phyloP scores from a whole-genome alignment of 2,113 vertebrate genomes.

The Acrocephalus arundinaceus region DNA sequence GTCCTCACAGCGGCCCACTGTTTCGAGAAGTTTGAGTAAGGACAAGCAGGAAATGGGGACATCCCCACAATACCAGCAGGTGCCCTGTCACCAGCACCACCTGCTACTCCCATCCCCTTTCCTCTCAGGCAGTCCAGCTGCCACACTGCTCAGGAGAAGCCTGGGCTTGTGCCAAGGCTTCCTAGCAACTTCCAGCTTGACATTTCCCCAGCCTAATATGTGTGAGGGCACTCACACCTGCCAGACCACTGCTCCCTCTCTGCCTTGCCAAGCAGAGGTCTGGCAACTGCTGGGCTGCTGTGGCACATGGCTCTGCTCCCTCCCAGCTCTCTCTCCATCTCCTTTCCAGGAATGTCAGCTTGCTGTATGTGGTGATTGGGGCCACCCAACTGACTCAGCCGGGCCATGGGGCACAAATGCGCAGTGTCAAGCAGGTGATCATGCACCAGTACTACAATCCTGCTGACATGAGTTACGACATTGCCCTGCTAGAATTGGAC shows the following conservation, averaged over 20 bases:
- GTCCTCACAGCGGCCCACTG: slow-evolving; percentile 41
- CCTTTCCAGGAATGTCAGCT: neutral
- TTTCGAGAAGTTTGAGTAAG: neutral
- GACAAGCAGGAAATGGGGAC: fast-evolving
- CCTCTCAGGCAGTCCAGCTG: neutral
- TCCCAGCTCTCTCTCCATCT: neutral
- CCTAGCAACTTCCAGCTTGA: neutral
- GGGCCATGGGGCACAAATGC: neutral
- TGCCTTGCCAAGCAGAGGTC: neutral
- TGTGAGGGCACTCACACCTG: neutral
- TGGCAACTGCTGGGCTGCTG: neutral
- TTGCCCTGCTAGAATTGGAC: slow-evolving; percentile 3
- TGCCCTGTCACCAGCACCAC: neutral
- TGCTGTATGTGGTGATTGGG: neutral
- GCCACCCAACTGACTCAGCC: neutral
- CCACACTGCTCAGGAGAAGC: neutral
- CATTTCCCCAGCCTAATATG: fast-evolving
- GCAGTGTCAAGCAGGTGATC: neutral
- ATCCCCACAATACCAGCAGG: too few relatives aligned
- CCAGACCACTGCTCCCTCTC: neutral
- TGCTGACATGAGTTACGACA: neutral
- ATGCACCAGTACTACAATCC: neutral
- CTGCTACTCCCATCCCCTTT: neutral
- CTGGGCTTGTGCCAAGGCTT: neutral
- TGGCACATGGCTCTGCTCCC: neutral